Evolutionary conservation across 2,797 vertebrate species (phyloP), one percentile per base, ranked within the genome.

Genomic region (Artibeus jamaicensis): DNA sequence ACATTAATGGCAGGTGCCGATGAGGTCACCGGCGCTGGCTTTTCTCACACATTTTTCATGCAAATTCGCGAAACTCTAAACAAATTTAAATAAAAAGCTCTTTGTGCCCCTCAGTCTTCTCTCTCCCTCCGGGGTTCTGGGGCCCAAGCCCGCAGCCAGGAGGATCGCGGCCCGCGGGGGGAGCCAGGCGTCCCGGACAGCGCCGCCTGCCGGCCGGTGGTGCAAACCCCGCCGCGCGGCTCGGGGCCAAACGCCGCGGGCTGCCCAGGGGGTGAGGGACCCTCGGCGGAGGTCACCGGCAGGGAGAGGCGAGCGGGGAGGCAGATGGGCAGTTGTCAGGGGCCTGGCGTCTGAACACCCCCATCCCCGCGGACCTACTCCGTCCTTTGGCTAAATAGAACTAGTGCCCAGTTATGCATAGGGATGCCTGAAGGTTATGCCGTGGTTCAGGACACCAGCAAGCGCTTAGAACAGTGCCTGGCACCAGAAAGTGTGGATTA

Each of bases 1-100:
- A 99, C 98, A 98, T 99, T 99, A 99, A 99, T 99, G 98, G 98
- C 99, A 99, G 99, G 98, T 99, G 98, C 98, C 98, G 98, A 98
- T 98, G 98, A 98, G 99, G 99, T 99, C 99, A 99, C 98, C 96
- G 98, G 98, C 98, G 98, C 98, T 97, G 98, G 98, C 98, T 98
- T 98, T 99, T 99, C 98, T 99, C 98, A 98, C 99, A 98, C 99
- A 98, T 99, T 99, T 99, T 98, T 98, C 98, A 99, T 99, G 98
- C 98, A 99, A 99, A 99, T 99, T 98, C 98, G 97, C 96, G 98
- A 98, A 98, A 98, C 98, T 98, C 99, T 98, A 99, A 99, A 99
- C 99, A 99, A 99, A 99, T 99, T 99, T 98, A 98, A 99, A 99
- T 99, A 98, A 99, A 99, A 98, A 98, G 98, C 98, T 98, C 98